Conservation (phyloP, 2,888 invertebrate species). For the Agonopterix subpropinquella region DNA sequence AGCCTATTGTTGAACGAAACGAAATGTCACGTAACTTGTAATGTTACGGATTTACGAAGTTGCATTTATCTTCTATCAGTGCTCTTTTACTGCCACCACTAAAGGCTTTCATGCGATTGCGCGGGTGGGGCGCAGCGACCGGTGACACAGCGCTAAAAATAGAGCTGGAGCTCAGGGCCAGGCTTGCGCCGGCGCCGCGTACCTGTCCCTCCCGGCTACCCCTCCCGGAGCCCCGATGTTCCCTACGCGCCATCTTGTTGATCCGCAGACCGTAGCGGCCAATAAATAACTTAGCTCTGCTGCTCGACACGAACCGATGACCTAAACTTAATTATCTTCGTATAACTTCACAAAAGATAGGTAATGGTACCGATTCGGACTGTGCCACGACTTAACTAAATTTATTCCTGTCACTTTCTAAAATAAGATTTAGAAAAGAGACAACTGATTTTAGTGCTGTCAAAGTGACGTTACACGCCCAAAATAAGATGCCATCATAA, state of each 20-base stretch:
- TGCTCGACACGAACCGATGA: background rate
- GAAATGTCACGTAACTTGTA: background rate
- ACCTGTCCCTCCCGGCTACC: slow-evolving; percentile 36
- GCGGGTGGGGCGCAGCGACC: slow-evolving; percentile 41
- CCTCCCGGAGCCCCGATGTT: slow-evolving; percentile 26
- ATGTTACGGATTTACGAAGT: background rate
- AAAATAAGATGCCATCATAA: too few species aligned
- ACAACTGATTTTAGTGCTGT: too few species aligned
- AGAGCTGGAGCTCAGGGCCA: slow-evolving; percentile 49
- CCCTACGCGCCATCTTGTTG: slow-evolving; percentile 59
- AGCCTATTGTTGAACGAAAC: too few species aligned
- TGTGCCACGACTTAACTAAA: too few species aligned
- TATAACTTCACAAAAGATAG: too few species aligned
- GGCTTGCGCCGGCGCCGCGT: slow-evolving; percentile 21
- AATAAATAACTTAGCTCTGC: slow-evolving; percentile 24
- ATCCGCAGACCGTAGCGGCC: slow-evolving; percentile 47
- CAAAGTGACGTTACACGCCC: too few species aligned
- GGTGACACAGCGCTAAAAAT: slow-evolving; percentile 74
- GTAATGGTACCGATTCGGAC: too few species aligned
- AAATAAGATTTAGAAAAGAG: too few species aligned
- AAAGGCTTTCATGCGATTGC: slow-evolving; percentile 22
- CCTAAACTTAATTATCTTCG: too few species aligned
- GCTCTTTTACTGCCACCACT: background rate
- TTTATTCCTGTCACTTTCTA: too few species aligned
- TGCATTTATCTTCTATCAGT: background rate